These are phyloP conservation scores for Caenorhabditis brenneri DNA, from an alignment of 1,140 invertebrate genomes.

Conservation along the genomic window DNA sequence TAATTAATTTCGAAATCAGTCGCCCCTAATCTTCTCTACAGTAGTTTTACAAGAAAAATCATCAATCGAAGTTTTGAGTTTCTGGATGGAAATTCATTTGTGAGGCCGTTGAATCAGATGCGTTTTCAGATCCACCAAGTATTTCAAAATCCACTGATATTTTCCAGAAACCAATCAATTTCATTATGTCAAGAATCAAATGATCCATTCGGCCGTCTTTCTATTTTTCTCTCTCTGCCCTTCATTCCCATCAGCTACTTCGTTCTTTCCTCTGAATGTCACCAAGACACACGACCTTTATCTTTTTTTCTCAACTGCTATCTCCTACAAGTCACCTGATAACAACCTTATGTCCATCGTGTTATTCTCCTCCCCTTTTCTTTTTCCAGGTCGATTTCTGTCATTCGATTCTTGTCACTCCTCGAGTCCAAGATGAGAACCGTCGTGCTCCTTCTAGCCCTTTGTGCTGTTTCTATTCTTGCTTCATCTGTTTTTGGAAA, in stretches of 20 bases:
- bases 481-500: constrained; percentile 8
- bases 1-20: too few relatives aligned
- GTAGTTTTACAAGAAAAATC: too few relatives aligned
- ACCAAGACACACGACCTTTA: constrained; percentile 1
- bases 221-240: not conserved
- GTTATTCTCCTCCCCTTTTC: not conserved
- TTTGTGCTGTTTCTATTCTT: constrained; percentile 42
- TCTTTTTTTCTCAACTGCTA: not conserved
- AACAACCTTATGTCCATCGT: not conserved
- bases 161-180: too few relatives aligned
- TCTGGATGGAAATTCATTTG: too few relatives aligned
- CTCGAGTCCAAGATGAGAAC: constrained; percentile 20
- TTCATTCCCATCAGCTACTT: not conserved
- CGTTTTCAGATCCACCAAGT: too few relatives aligned
- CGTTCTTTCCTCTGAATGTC: not conserved
- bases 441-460: constrained; percentile 17
- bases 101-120: too few relatives aligned
- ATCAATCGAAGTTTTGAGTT: too few relatives aligned
- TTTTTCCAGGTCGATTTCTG: not conserved
- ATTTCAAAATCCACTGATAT: too few relatives aligned
- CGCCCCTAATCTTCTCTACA: too few relatives aligned
- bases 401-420: not conserved
- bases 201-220: not conserved
- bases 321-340: constrained; percentile 6
- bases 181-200: not conserved